Percentiles rank a stretch among this genome's conserved stretches.
Evolutionary conservation across 2,888 invertebrate genomes (phyloP).

Genomic region (Synergus itoensis): DNA sequence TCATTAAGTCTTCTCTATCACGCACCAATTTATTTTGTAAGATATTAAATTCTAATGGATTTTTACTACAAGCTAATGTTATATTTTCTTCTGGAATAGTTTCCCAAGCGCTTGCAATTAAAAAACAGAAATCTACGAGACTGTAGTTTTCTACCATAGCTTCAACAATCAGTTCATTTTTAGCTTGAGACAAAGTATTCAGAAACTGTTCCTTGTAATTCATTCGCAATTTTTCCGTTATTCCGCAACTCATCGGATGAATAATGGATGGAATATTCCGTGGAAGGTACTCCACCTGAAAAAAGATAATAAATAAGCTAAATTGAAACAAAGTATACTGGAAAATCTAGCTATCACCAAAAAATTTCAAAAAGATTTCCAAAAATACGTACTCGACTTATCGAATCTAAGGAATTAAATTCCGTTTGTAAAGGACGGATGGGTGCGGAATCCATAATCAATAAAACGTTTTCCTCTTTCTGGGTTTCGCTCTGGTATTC

Average conservation of each 20-base stretch:
- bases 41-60: neutral
- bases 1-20: neutral
- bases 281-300: neutral
- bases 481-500: neutral
- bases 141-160: neutral
- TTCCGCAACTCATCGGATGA: neutral
- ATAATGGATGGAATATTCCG: neutral
- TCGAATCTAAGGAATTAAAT: neutral
- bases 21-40: neutral
- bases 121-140: conserved; percentile 3
- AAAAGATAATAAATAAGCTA: neutral
- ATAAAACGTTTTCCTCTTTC: neutral
- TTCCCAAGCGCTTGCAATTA: conserved; percentile 7
- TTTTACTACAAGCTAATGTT: neutral
- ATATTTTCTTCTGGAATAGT: neutral
- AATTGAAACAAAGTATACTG: too few relatives aligned
- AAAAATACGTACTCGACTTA: neutral
- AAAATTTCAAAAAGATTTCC: too few relatives aligned
- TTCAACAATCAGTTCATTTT: neutral
- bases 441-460: neutral
- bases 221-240: neutral
- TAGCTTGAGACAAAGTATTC: neutral
- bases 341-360: neutral
- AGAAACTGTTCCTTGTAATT: neutral
- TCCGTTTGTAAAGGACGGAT: neutral